Percentiles rank a stretch among this genome's conserved stretches.
These are phyloP conservation scores for Pedionomus torquatus DNA, from an alignment of 2,113 vertebrate species.

Conservation along the genomic window DNA sequence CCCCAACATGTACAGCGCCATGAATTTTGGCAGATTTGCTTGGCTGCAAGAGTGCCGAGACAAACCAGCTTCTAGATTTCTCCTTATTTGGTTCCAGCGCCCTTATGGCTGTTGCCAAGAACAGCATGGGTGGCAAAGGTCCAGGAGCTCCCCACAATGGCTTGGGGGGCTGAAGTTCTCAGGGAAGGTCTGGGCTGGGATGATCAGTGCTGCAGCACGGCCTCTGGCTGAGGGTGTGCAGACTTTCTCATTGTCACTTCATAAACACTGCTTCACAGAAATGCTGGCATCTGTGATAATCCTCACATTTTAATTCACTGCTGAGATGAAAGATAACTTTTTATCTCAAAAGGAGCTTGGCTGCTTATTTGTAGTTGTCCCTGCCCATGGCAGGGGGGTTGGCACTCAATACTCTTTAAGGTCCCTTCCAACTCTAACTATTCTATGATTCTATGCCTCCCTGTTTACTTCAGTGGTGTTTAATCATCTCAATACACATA, in stretches of 20 bases:
- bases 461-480: background rate
- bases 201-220: background rate
- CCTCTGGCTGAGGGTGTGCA: background rate
- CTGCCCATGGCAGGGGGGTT: too few relatives aligned
- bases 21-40: background rate
- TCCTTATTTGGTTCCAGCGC: background rate
- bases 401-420: too few relatives aligned
- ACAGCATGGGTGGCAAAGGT: background rate
- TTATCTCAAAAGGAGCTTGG: background rate
- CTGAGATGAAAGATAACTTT: background rate
- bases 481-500: background rate
- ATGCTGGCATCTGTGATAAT: background rate
- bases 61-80: background rate
- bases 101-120: constrained; percentile 13
- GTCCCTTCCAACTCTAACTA: too few relatives aligned
- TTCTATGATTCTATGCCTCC: background rate
- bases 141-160: background rate
- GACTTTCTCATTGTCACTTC: background rate
- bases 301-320: background rate
- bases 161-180: background rate
- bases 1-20: fast-evolving
- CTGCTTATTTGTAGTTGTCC: too few relatives aligned
- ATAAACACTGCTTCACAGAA: background rate
- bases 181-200: background rate
- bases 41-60: background rate